Evolutionary conservation across 2,113 vertebrate species (phyloP).

Genomic region (Grammomys surdaster): DNA sequence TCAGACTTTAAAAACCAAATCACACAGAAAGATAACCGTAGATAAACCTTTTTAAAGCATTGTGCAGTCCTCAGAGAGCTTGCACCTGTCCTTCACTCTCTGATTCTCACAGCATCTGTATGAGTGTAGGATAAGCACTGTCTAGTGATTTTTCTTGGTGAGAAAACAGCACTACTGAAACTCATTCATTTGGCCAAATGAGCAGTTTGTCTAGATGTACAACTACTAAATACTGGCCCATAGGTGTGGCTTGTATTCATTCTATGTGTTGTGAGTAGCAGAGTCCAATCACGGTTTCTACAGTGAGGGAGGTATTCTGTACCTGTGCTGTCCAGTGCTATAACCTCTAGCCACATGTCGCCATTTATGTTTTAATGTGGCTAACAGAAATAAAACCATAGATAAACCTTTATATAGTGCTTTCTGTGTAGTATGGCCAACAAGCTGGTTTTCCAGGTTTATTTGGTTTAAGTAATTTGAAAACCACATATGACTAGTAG

Average conservation of each 20-base stretch:
- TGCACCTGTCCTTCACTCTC: neutral
- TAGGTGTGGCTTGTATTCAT: neutral
- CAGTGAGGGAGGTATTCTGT: neutral
- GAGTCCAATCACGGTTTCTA: neutral
- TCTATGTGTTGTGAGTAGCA: neutral
- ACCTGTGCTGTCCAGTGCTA: neutral
- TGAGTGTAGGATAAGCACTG: neutral
- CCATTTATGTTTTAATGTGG: neutral
- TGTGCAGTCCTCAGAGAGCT: neutral
- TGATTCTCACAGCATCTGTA: slow-evolving; percentile 3
- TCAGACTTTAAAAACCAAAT: neutral
- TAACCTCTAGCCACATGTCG: neutral
- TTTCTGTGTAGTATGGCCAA: neutral
- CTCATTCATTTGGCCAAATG: neutral
- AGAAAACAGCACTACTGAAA: slow-evolving; percentile 6
- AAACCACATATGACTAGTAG: slow-evolving; percentile 15
- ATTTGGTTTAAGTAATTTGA: slow-evolving; percentile 38
- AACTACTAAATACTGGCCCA: neutral
- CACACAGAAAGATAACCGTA: slow-evolving; percentile 7
- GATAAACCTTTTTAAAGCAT: slow-evolving; percentile 6
- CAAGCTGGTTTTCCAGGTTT: neutral
- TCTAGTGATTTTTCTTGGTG: neutral
- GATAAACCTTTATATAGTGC: no score
- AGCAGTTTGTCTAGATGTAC: neutral
- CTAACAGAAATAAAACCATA: neutral